Percentiles rank a stretch among this genome's conserved stretches.
Conservation (phyloP, 2,888 invertebrate species). For the Epinotia demarniana region DNA sequence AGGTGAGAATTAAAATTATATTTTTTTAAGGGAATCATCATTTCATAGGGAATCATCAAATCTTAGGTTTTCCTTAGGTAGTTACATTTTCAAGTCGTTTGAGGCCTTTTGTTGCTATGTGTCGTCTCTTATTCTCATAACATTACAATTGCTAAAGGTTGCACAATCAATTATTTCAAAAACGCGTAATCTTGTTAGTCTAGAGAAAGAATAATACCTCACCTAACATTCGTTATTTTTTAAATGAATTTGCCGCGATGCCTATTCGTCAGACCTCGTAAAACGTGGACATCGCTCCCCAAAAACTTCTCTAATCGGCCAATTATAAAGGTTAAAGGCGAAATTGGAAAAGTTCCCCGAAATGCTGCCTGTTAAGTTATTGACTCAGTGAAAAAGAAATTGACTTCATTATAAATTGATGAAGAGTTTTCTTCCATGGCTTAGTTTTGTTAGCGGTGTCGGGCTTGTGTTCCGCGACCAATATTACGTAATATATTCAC, state of each 20-base stretch:
- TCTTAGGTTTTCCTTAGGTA: no score
- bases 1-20: no score
- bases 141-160: no score
- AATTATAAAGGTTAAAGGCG: constrained; percentile 38
- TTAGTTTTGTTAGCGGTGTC: background rate
- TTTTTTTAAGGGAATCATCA: no score
- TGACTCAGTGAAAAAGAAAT: constrained; percentile 34
- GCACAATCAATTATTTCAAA: no score
- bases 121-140: no score
- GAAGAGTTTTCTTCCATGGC: constrained; percentile 1
- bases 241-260: background rate
- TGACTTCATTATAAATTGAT: constrained; percentile 30
- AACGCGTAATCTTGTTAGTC: no score
- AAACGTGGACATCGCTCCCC: constrained; percentile 9
- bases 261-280: background rate
- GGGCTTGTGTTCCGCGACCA: background rate
- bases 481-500: background rate
- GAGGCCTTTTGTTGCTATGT: no score
- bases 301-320: constrained; percentile 33
- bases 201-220: no score
- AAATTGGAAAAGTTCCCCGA: constrained; percentile 42
- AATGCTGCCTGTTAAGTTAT: constrained; percentile 34
- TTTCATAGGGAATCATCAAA: no score
- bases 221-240: background rate
- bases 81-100: no score